Conservation (phyloP, 2,797 vertebrate genomes). For the Hypotaenidia okinawae region DNA sequence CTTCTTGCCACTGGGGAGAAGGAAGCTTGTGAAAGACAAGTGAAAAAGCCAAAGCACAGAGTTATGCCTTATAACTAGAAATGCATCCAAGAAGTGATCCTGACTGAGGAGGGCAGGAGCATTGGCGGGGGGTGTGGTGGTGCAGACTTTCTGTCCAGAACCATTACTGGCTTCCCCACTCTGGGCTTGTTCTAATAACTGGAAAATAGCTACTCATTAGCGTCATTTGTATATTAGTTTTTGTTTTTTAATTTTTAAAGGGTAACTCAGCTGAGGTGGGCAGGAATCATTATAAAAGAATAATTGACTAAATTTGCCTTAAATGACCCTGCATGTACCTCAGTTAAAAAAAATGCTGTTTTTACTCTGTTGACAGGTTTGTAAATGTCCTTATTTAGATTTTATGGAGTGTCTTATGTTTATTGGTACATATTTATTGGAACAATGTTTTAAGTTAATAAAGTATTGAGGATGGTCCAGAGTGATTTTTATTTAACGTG, state of each 20-base stretch:
- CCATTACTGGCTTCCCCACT: neutral
- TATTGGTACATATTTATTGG: constrained; percentile 83
- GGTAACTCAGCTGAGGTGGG: constrained; percentile 26
- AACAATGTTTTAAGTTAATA: constrained; percentile 83
- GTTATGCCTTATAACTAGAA: constrained; percentile 5
- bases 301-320: constrained; percentile 64
- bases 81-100: neutral
- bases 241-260: constrained; percentile 45
- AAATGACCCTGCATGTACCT: constrained; percentile 63
- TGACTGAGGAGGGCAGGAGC: neutral
- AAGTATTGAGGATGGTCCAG: constrained; percentile 67
- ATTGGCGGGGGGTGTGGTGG: neutral
- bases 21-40: neutral
- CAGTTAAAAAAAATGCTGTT: constrained; percentile 10
- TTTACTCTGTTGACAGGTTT: constrained; percentile 67
- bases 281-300: constrained; percentile 28
- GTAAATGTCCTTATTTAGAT: constrained; percentile 71
- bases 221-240: constrained; percentile 52
- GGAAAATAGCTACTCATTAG: constrained; percentile 43
- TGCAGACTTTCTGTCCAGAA: neutral
- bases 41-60: constrained; percentile 35
- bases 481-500: constrained; percentile 53
- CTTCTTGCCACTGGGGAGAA: neutral
- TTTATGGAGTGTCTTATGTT: constrained; percentile 76
- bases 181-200: constrained; percentile 45